phyloP scores from a whole-genome alignment of 2,888 invertebrate species.

The Aphidius colemani region DNA sequence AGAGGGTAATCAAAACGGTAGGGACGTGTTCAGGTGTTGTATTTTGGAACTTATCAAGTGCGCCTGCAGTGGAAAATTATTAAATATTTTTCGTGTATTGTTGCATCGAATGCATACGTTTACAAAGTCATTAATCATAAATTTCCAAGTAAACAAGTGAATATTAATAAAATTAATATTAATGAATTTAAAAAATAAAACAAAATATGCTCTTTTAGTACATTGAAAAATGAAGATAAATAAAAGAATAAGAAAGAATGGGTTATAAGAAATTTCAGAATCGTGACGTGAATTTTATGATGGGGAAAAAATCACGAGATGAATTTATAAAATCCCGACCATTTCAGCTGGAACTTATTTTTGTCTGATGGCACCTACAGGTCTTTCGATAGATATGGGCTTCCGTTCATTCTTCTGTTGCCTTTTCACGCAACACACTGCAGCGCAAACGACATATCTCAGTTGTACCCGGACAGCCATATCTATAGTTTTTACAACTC shows the following conservation, averaged over 20 bases:
- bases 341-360: background rate
- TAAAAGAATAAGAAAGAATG: background rate
- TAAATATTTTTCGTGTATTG: background rate
- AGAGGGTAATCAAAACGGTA: slow-evolving; percentile 34
- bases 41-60: background rate
- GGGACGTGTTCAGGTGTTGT: slow-evolving; percentile 26
- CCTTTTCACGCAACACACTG: no score
- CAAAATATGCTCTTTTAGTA: no score
- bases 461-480: no score
- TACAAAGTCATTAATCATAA: background rate
- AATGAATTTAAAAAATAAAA: no score
- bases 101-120: background rate
- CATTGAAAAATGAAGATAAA: background rate
- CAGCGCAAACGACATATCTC: no score
- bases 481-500: no score
- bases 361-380: background rate
- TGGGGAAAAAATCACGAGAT: slow-evolving; percentile 4
- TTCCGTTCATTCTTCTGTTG: background rate
- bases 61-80: no score
- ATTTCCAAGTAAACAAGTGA: background rate
- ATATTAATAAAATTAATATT: background rate
- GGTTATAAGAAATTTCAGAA: background rate
- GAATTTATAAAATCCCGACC: slow-evolving; percentile 17
- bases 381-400: slow-evolving; percentile 2
- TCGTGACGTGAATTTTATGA: slow-evolving; percentile 19